Evolutionary conservation across 2,797 vertebrate species (phyloP).

Genomic region (Sebastes taczanowskii): DNA sequence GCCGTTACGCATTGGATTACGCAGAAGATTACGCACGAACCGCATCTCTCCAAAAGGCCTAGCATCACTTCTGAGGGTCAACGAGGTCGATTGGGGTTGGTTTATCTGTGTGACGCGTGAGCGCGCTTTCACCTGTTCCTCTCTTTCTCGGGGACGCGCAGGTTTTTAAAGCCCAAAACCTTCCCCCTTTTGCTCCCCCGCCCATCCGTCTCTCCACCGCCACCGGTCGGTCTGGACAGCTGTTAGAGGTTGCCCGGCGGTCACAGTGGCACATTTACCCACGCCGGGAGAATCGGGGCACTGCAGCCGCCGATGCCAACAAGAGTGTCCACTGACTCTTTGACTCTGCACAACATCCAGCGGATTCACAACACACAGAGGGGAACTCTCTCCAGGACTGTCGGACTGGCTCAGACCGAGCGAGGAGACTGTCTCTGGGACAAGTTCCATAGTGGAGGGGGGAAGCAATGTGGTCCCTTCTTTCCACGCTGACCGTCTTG

Average conservation of each 20-base stretch:
- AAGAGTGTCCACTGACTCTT: conserved; percentile 77
- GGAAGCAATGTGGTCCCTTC: conserved; percentile 87
- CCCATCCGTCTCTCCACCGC: conserved; percentile 61
- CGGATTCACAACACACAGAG: conserved; percentile 75
- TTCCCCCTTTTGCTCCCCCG: conserved; percentile 59
- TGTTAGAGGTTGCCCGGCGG: conserved; percentile 78
- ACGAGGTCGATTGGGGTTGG: conserved; percentile 53
- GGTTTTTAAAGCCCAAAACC: conserved; percentile 66
- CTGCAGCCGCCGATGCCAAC: conserved; percentile 79
- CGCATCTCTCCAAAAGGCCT: conserved; percentile 31
- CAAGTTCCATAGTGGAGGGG: conserved; percentile 82
- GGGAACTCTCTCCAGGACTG: conserved; percentile 69
- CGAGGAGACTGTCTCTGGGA: conserved; percentile 80
- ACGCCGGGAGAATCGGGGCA: conserved; percentile 74
- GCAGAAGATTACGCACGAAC: conserved; percentile 59
- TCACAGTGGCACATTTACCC: conserved; percentile 76
- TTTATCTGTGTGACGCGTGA: conserved; percentile 62
- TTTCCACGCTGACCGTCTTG: conserved; percentile 88
- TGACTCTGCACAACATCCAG: conserved; percentile 74
- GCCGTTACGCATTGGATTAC: conserved; percentile 71
- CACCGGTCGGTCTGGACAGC: conserved; percentile 64
- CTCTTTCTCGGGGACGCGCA: conserved; percentile 69
- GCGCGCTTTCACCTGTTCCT: conserved; percentile 85
- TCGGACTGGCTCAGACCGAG: conserved; percentile 80
- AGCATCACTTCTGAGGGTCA: conserved; percentile 59